Percentiles rank a stretch among this genome's conserved stretches.
phyloP scores from a whole-genome alignment of 2,113 vertebrate genomes.

The Microcebus jonahi region DNA sequence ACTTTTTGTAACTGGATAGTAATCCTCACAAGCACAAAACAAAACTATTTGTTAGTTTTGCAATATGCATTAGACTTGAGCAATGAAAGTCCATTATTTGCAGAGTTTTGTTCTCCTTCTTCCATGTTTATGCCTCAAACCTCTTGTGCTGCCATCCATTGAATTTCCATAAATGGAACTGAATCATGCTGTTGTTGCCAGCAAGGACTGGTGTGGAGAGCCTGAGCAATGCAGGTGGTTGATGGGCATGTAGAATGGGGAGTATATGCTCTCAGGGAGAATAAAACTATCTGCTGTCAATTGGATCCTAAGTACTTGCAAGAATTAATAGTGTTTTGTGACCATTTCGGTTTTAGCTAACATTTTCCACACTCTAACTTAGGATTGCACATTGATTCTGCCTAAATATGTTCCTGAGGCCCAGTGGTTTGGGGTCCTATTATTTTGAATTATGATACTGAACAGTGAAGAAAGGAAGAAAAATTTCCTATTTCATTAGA shows the following conservation, averaged over 20 bases:
- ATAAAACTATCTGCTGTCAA: background rate
- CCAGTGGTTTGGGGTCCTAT: background rate
- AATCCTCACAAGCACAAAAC: background rate
- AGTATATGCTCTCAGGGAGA: background rate
- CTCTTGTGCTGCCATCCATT: background rate
- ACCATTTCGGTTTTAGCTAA: background rate
- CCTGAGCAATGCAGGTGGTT: background rate
- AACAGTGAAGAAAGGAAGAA: background rate
- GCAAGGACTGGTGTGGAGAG: background rate
- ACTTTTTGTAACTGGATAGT: background rate
- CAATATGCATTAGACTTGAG: background rate
- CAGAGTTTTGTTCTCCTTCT: background rate
- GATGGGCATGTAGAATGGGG: background rate
- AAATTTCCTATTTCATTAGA: slow-evolving; percentile 17
- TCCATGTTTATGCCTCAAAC: background rate
- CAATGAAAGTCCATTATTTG: background rate
- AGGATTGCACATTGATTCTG: background rate
- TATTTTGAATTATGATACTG: slow-evolving; percentile 17
- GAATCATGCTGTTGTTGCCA: background rate
- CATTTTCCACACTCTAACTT: background rate
- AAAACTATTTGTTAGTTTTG: background rate
- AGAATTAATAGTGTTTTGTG: background rate
- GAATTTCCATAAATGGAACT: background rate
- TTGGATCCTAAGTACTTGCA: background rate
- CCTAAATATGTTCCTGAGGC: background rate